Conservation (phyloP, 2,113 vertebrate genomes). For the Bos taurus region DNA sequence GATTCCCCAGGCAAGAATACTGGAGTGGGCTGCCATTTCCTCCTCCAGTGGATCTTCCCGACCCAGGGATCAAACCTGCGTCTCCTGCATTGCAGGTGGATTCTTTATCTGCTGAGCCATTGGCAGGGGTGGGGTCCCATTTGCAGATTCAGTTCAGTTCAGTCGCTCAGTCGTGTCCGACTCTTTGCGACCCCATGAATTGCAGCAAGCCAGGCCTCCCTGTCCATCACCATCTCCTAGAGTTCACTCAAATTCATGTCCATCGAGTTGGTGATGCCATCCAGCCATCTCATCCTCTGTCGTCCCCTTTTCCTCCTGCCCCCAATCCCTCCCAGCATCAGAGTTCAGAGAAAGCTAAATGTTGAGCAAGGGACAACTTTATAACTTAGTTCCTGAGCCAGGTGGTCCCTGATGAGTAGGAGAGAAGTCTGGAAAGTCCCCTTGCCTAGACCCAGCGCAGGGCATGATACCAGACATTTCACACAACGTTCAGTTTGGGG, state of each 20-base stretch:
- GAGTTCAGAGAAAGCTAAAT: background rate
- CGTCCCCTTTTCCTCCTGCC: no score
- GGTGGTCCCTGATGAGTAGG: background rate
- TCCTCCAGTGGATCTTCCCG: background rate
- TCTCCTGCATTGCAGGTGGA: background rate
- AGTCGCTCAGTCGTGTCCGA: no score
- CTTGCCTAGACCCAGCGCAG: background rate
- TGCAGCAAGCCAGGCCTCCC: no score
- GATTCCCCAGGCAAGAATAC: background rate
- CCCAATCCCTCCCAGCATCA: no score
- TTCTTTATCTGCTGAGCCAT: background rate
- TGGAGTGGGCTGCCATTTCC: background rate
- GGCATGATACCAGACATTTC: background rate
- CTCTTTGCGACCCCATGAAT: no score
- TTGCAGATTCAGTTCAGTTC: background rate
- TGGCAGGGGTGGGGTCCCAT: accelerated
- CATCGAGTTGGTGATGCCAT: no score
- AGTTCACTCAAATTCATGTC: no score
- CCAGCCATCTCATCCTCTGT: no score
- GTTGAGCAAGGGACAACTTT: background rate
- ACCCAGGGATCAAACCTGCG: background rate
- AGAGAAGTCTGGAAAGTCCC: background rate
- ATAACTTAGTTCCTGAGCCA: background rate
- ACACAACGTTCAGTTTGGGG: background rate
- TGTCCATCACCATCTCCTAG: no score